Percentiles rank a stretch among this genome's conserved stretches.
Conservation (phyloP, 2,113 vertebrate genomes). For the Xiphias gladius region DNA sequence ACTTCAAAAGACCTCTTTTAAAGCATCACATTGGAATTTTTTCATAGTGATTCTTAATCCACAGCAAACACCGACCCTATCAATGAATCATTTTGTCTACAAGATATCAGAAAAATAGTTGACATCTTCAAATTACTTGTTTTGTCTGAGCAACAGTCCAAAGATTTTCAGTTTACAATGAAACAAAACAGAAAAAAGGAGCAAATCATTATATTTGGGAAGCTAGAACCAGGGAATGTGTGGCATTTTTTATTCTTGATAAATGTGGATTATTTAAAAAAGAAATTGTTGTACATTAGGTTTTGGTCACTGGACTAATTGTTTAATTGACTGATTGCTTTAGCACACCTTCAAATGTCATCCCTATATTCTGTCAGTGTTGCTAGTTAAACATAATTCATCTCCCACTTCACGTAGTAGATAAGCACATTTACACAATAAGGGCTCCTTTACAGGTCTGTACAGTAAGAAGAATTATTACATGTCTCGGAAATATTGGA, state of each 20-base stretch:
- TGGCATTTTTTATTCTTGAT: neutral
- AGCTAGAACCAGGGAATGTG: neutral
- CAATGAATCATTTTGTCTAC: neutral
- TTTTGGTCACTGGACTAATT: neutral
- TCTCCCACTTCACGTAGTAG: neutral
- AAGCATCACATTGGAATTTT: conserved; percentile 3
- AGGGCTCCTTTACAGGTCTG: neutral
- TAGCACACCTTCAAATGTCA: neutral
- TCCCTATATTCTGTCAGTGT: neutral
- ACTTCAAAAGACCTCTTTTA: conserved; percentile 20
- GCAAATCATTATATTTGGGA: no score
- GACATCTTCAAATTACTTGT: neutral
- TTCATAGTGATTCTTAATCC: neutral
- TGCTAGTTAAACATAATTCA: neutral
- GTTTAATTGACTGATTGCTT: neutral
- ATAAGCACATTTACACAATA: neutral
- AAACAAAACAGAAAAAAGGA: neutral
- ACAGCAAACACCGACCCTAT: neutral
- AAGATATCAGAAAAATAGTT: neutral
- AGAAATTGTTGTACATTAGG: neutral
- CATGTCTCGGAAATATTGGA: neutral
- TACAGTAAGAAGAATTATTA: neutral
- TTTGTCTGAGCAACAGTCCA: neutral
- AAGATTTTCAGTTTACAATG: neutral
- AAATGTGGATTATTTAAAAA: neutral